Conservation (phyloP, 1,140 invertebrate genomes). For the Acromyrmex heyeri region DNA sequence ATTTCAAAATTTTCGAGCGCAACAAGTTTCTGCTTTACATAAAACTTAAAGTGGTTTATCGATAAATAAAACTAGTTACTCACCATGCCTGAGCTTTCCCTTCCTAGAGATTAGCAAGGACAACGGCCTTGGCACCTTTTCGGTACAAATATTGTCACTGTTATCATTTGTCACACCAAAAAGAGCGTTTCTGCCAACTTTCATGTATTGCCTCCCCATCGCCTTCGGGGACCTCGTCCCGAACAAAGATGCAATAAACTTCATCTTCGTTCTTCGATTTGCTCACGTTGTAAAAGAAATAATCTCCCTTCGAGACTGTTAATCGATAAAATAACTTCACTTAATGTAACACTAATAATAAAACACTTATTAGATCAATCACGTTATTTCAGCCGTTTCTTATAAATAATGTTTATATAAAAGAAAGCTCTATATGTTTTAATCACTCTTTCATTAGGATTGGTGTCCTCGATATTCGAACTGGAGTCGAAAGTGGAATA, state of each 20-base stretch:
- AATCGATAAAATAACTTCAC: not conserved
- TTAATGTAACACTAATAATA: conserved; percentile 5
- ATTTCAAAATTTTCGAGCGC: not conserved
- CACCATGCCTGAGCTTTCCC: conserved; percentile 91
- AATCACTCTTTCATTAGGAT: not conserved
- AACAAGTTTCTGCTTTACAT: not conserved
- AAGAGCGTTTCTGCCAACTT: conserved; percentile 90
- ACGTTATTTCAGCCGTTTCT: not conserved
- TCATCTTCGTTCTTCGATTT: conserved; percentile 77
- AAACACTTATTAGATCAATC: not conserved
- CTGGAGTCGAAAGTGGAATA: conserved; percentile 12
- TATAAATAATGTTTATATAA: not conserved
- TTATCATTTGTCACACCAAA: conserved; percentile 88
- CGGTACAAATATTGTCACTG: conserved; percentile 82
- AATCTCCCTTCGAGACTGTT: not conserved
- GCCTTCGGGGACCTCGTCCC: conserved; percentile 84
- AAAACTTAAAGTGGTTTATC: not conserved
- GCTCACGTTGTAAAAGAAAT: not conserved
- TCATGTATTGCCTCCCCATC: conserved; percentile 90
- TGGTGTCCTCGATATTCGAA: not conserved
- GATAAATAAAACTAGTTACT: conserved; percentile 84
- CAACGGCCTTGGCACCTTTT: conserved; percentile 88
- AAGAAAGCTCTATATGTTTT: not conserved
- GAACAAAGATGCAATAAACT: conserved; percentile 84
- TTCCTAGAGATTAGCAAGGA: conserved; percentile 92